These are phyloP conservation scores for Athene cunicularia DNA, from an alignment of 2,113 vertebrate genomes.

Conservation along the genomic window DNA sequence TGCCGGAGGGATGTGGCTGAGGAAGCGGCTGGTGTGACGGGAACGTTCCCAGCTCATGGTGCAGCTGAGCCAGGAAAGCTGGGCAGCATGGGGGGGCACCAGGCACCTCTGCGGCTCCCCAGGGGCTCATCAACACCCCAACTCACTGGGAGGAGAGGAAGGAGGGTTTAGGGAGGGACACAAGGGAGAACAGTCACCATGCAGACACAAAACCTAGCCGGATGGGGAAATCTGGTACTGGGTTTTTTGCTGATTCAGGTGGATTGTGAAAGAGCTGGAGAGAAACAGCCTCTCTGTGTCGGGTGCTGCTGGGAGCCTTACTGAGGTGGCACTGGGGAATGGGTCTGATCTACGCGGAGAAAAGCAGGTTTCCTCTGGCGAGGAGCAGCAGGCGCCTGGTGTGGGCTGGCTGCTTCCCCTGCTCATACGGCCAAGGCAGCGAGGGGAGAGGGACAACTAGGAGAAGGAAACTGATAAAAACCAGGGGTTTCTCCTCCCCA, in stretches of 20 bases:
- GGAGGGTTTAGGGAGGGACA: fast-evolving
- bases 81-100: background rate
- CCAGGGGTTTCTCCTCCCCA: background rate
- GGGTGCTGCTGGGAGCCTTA: background rate
- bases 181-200: fast-evolving
- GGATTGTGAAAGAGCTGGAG: background rate
- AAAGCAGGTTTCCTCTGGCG: background rate
- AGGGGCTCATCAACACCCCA: background rate
- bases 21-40: background rate
- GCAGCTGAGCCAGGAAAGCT: background rate
- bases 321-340: background rate
- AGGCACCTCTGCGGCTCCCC: background rate
- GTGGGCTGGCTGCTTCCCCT: background rate
- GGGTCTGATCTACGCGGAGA: background rate
- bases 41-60: fast-evolving
- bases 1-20: background rate
- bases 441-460: background rate
- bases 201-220: fast-evolving
- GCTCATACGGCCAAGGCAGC: fast-evolving
- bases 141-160: background rate
- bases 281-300: fast-evolving
- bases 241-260: background rate
- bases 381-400: background rate
- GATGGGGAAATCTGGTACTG: background rate
- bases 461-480: background rate